Percentiles rank a stretch among this genome's conserved stretches.
These are phyloP conservation scores for Aproaerema taeniolella DNA, from an alignment of 2,888 invertebrate genomes.

Conservation along the genomic window DNA sequence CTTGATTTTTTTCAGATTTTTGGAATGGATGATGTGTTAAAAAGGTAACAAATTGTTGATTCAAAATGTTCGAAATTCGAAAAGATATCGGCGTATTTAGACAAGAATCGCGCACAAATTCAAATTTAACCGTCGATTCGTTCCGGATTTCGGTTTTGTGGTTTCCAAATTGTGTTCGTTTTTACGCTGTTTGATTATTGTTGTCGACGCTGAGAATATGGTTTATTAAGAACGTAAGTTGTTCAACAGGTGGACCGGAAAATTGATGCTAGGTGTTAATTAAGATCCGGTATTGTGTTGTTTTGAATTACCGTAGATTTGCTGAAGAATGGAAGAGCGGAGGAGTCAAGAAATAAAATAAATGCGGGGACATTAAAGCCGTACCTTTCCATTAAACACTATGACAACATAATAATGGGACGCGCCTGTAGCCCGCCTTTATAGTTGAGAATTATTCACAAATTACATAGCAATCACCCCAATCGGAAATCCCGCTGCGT, in stretches of 20 bases:
- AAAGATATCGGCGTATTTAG: slow-evolving; percentile 42
- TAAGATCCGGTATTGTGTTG: no score
- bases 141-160: slow-evolving; percentile 35
- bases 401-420: slow-evolving; percentile 62
- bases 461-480: slow-evolving; percentile 60
- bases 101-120: slow-evolving; percentile 46
- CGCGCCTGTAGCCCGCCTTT: slow-evolving; percentile 37
- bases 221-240: background rate
- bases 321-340: background rate
- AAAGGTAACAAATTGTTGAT: slow-evolving; percentile 63
- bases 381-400: slow-evolving; percentile 43
- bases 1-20: slow-evolving; percentile 47
- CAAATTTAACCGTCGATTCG: slow-evolving; percentile 40
- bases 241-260: slow-evolving; percentile 6
- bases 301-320: background rate
- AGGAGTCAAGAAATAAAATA: slow-evolving; percentile 28
- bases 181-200: slow-evolving; percentile 12
- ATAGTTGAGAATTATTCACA: slow-evolving; percentile 57
- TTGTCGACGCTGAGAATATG: slow-evolving; percentile 1
- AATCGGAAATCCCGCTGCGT: slow-evolving; percentile 55
- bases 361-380: slow-evolving; percentile 25
- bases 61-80: slow-evolving; percentile 38
- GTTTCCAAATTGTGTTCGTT: slow-evolving; percentile 24
- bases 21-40: slow-evolving; percentile 74
- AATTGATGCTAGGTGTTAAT: slow-evolving; percentile 2